Conservation (phyloP, 1,140 invertebrate genomes). For the Tetramorium simillimum region DNA sequence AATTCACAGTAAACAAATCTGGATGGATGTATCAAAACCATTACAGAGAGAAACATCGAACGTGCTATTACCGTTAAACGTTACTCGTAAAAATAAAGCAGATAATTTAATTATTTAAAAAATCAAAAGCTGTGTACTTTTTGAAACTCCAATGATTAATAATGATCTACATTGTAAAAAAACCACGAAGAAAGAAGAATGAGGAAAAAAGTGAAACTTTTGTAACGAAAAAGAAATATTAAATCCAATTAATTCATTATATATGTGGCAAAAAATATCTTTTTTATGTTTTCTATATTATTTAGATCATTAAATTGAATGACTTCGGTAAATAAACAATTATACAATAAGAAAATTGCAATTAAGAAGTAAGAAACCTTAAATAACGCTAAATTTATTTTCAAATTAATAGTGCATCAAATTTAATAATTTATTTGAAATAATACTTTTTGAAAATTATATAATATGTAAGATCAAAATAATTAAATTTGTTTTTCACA, state of each 20-base stretch:
- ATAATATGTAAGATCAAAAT: background rate
- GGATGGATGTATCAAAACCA: background rate
- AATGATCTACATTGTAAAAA: background rate
- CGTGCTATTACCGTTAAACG: background rate
- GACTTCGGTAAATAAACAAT: too few species aligned
- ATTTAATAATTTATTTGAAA: background rate
- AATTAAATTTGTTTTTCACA: background rate
- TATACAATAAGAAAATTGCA: too few species aligned
- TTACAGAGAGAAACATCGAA: background rate
- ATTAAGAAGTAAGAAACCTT: too few species aligned
- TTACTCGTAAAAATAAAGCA: background rate
- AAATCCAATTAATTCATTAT: background rate
- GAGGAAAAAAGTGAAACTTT: background rate
- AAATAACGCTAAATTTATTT: too few species aligned
- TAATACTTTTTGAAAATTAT: background rate
- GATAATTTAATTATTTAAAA: background rate
- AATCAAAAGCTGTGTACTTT: background rate
- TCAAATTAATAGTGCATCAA: background rate
- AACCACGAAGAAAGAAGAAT: background rate
- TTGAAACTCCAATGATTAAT: background rate
- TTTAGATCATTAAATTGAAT: background rate
- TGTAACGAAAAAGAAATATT: background rate
- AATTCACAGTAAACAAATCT: constrained; percentile 7
- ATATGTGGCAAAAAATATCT: background rate
- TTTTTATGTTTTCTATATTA: background rate